phyloP scores from a whole-genome alignment of 1,140 invertebrate species.

The Listronotus bonariensis region DNA sequence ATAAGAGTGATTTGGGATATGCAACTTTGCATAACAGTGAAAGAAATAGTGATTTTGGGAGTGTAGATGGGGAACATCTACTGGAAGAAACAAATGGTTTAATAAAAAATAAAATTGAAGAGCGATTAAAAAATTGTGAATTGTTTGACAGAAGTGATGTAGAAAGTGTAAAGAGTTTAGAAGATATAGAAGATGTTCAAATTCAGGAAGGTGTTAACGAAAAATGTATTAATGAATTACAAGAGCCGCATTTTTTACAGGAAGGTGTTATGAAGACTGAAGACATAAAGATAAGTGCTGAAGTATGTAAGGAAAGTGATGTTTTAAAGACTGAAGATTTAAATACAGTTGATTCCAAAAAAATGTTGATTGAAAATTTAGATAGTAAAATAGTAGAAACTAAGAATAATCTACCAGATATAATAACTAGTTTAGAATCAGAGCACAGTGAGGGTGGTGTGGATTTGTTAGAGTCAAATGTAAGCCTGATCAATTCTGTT shows the following conservation, averaged over 20 bases:
- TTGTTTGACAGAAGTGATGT: background rate
- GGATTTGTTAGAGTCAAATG: conserved; percentile 27
- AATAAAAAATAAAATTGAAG: conserved; percentile 21
- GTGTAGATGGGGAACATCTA: conserved; percentile 29
- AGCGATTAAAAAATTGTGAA: conserved; percentile 25
- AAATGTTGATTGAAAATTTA: too few relatives aligned
- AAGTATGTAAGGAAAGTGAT: background rate
- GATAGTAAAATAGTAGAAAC: background rate
- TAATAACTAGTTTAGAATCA: conserved; percentile 25
- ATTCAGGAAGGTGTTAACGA: background rate
- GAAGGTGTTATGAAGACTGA: conserved; percentile 1
- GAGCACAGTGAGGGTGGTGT: conserved; percentile 15
- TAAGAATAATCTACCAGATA: conserved; percentile 26
- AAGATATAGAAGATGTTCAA: background rate
- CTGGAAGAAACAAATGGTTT: conserved; percentile 23
- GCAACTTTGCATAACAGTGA: conserved; percentile 30
- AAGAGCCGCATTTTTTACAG: background rate
- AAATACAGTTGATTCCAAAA: background rate
- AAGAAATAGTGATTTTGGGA: conserved; percentile 30
- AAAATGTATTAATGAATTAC: background rate
- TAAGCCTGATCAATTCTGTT: background rate
- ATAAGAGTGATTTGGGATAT: conserved; percentile 30
- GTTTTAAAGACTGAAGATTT: background rate
- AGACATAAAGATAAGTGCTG: background rate
- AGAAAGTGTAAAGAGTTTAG: background rate